Percentiles rank a stretch among this genome's conserved stretches.
Evolutionary conservation across 2,797 vertebrate genomes (phyloP).

Genomic region (Argya squamiceps): DNA sequence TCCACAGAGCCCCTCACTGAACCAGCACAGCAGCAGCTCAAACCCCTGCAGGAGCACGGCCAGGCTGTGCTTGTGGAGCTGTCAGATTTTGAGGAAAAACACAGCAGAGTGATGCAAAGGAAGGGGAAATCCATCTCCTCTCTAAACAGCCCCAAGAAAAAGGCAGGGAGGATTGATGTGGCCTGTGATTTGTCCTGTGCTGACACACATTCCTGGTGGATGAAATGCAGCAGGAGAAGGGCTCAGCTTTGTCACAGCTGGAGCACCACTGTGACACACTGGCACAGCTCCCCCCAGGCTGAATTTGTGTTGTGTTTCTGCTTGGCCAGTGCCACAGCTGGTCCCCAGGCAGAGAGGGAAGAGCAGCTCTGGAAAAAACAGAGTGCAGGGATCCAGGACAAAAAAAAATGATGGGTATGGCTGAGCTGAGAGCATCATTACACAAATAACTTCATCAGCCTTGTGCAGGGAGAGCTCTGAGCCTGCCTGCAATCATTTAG

Average conservation of each 20-base stretch:
- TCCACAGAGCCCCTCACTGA: background rate
- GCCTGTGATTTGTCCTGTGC: background rate
- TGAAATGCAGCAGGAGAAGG: background rate
- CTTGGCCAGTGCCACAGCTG: background rate
- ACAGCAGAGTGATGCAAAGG: background rate
- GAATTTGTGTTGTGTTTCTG: background rate
- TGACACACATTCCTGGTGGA: background rate
- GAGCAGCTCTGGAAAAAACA: background rate
- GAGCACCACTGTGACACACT: background rate
- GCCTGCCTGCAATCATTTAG: background rate
- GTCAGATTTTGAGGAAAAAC: background rate
- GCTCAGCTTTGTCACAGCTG: background rate
- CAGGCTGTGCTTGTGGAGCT: background rate
- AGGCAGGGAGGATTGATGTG: background rate
- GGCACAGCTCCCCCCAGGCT: background rate
- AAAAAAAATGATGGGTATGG: background rate
- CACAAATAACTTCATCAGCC: background rate
- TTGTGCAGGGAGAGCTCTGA: background rate
- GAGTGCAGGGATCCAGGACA: background rate
- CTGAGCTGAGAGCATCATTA: background rate
- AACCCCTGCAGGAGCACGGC: background rate
- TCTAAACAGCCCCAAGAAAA: background rate
- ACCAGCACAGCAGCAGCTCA: background rate
- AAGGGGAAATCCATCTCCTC: background rate
- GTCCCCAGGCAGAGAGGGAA: background rate